Percentiles rank a stretch among this genome's conserved stretches.
These are phyloP conservation scores for Dipodomys ordii DNA, from an alignment of 2,113 vertebrate species.

Conservation along the genomic window DNA sequence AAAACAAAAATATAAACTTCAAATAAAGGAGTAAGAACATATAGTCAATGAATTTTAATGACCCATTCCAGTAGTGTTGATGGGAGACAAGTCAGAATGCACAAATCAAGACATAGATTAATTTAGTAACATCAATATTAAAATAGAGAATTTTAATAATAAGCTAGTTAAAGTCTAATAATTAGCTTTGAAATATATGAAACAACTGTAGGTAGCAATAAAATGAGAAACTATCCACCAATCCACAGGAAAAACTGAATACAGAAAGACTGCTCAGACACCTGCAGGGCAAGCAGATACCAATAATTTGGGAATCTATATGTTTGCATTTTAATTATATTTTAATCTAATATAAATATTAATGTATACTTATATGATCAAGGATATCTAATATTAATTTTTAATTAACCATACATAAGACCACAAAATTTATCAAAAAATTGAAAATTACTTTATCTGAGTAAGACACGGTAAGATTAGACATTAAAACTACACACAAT, in stretches of 20 bases:
- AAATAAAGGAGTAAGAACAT: background rate
- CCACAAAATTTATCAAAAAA: background rate
- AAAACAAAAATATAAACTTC: background rate
- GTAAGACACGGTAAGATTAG: background rate
- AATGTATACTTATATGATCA: constrained; percentile 5
- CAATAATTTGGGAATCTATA: background rate
- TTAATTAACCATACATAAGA: background rate
- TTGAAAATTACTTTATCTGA: background rate
- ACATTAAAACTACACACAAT: background rate
- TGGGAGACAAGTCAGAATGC: background rate
- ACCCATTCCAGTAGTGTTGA: background rate
- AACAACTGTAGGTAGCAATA: background rate
- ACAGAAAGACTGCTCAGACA: background rate
- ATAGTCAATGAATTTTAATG: background rate
- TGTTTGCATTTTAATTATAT: background rate
- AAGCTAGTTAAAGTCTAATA: background rate
- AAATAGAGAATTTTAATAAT: constrained; percentile 17
- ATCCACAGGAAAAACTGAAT: background rate
- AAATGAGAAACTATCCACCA: background rate
- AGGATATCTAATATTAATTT: constrained; percentile 21
- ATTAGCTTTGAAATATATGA: background rate
- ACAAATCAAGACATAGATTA: constrained; percentile 4
- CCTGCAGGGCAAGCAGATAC: background rate
- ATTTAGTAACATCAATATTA: background rate
- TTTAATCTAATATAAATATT: background rate